Evolutionary conservation across 2,797 vertebrate genomes (phyloP), one percentile per base, ranked within the genome.

Genomic region (Galaxias olidus): DNA sequence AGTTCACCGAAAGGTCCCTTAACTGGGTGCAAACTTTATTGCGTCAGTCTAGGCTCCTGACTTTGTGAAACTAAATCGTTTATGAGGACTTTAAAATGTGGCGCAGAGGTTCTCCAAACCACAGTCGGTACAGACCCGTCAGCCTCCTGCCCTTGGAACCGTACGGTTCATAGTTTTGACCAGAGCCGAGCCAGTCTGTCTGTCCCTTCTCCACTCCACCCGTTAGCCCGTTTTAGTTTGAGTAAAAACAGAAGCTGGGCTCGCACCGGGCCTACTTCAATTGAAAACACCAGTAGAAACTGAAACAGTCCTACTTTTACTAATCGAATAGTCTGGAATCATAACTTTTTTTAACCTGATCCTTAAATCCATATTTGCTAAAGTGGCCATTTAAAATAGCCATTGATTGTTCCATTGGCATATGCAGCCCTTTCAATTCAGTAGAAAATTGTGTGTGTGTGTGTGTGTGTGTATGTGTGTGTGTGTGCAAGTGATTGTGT

Each of bases 341-440:
- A 0, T 42, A 47, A 48, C 18, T 44, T 67, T 55, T 66, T 13
- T 41, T 52, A 59, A 58, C 42, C 17, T n/a, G n/a, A 55, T 54
- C 74, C 71, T 71, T 61, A 48, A 63, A 65, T 70, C 67, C 49
- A 52, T 74, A 64, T 61, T 47, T 54, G 61, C 30, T 69, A 65
- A 51, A 63, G 72, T 77, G 47, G 18, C 55, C 11, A 63, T 75
- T 70, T 17, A 59, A 47, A 77, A 51, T 13, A 65, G 59, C 63
- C 66, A 66, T 86, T 53, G 85, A 67, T 77, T 71, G 66, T 85
- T 88, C 70, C 81, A 83, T 59, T 84, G 73, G 74, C 75, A 84
- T 80, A 57, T 49, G 59, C 30, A 50, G 64, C 18, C 2, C 30
- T 30, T 30, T 30, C 30, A 30, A 6, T 30, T 30, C 30, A 30